Evolutionary conservation across 2,113 vertebrate genomes (phyloP).

Genomic region (Acrocephalus arundinaceus): DNA sequence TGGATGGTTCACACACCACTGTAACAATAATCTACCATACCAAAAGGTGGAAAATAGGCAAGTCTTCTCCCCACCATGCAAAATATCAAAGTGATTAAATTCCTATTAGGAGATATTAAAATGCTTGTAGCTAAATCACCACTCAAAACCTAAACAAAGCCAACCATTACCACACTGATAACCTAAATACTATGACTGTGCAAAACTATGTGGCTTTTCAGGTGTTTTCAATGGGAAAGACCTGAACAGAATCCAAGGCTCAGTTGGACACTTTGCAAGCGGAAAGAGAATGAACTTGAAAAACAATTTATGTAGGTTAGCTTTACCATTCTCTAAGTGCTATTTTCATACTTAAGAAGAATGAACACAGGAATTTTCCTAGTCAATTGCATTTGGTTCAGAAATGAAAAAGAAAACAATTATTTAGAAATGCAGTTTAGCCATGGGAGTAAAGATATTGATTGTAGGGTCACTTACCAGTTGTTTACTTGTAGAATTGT

Average conservation of each 20-base stretch:
- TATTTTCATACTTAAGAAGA: conserved; percentile 43
- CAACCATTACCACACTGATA: conserved; percentile 30
- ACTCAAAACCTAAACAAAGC: conserved; percentile 71
- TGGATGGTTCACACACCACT: conserved; percentile 82
- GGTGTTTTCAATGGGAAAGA: conserved; percentile 46
- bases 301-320: conserved; percentile 42
- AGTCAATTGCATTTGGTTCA: conserved; percentile 53
- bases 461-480: conserved; percentile 90
- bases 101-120: conserved; percentile 76
- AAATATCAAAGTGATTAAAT: conserved; percentile 81
- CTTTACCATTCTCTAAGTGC: conserved; percentile 40
- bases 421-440: conserved; percentile 68
- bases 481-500: conserved; percentile 99
- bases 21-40: conserved; percentile 85
- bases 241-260: conserved; percentile 51
- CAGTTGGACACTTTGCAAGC: conserved; percentile 4
- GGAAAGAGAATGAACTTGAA: conserved; percentile 24
- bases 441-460: conserved; percentile 72
- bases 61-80: conserved; percentile 61
- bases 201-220: conserved; percentile 46
- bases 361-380: conserved; percentile 53
- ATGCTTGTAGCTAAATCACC: conserved; percentile 42
- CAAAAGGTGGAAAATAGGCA: conserved; percentile 77
- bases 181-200: not conserved
- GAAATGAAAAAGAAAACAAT: conserved; percentile 76